Conservation (phyloP, 2,888 invertebrate genomes). For the Erebia ligea region DNA sequence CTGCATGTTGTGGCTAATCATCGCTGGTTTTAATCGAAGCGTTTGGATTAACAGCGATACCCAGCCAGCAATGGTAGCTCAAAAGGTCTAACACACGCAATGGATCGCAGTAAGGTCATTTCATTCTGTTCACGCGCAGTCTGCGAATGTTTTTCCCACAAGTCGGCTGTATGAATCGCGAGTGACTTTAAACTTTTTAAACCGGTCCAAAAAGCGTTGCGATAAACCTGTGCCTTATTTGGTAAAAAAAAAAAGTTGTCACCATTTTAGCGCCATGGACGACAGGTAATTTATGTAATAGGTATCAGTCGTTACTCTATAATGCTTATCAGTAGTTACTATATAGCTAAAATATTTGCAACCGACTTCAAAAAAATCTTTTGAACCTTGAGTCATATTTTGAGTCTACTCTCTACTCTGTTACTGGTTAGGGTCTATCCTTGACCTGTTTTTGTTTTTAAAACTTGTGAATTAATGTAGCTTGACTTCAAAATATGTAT, state of each 20-base stretch:
- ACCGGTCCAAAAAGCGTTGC: constrained; percentile 57
- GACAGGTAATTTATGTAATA: constrained; percentile 41
- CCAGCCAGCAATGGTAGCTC: constrained; percentile 44
- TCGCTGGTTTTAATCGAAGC: constrained; percentile 36
- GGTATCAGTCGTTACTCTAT: constrained; percentile 23
- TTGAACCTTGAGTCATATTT: too few relatives aligned
- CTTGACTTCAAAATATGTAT: too few relatives aligned
- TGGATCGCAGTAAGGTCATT: constrained; percentile 37
- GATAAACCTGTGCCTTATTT: constrained; percentile 31
- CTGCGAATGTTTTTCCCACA: constrained; percentile 61
- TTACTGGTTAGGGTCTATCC: neutral
- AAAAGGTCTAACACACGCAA: constrained; percentile 18
- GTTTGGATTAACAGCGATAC: neutral
- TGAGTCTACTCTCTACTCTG: neutral
- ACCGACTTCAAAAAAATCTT: too few relatives aligned
- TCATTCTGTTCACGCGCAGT: constrained; percentile 57
- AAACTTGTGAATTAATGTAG: neutral
- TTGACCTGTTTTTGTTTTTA: constrained; percentile 7
- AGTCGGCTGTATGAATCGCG: constrained; percentile 62
- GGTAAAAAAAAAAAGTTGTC: constrained; percentile 28
- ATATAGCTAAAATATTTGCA: too few relatives aligned
- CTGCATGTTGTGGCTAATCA: constrained; percentile 26
- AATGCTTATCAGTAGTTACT: neutral
- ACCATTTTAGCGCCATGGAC: constrained; percentile 30
- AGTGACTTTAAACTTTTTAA: constrained; percentile 49